These are phyloP conservation scores for Panorpa germanica DNA, from an alignment of 2,888 invertebrate genomes.

Conservation along the genomic window DNA sequence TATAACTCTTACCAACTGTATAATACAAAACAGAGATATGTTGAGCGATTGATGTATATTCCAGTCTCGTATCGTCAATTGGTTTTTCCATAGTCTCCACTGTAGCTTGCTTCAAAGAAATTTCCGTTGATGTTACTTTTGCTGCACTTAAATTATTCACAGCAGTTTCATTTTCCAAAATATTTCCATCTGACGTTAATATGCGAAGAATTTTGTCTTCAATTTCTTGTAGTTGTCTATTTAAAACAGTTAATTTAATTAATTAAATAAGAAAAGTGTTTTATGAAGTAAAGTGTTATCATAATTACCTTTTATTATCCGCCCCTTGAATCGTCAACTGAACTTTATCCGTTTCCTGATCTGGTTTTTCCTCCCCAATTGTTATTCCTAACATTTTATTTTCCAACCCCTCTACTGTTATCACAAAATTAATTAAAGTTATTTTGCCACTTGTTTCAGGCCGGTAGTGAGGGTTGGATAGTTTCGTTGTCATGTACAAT, in stretches of 20 bases:
- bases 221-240: conserved; percentile 60
- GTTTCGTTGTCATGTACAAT: conserved; percentile 83
- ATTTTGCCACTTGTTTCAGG: conserved; percentile 88
- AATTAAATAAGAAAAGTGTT: too few relatives aligned
- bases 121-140: conserved; percentile 77
- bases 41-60: conserved; percentile 77
- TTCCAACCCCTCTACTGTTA: conserved; percentile 72
- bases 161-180: conserved; percentile 83
- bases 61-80: conserved; percentile 67
- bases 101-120: conserved; percentile 74
- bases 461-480: conserved; percentile 83
- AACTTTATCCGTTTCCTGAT: conserved; percentile 79
- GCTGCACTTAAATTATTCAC: conserved; percentile 77
- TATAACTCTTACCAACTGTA: conserved; percentile 55
- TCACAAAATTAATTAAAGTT: conserved; percentile 81
- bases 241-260: conserved; percentile 11
- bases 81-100: conserved; percentile 80
- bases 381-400: conserved; percentile 81
- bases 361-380: conserved; percentile 80
- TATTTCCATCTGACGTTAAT: conserved; percentile 52
- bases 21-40: conserved; percentile 86
- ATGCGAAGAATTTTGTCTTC: conserved; percentile 80
- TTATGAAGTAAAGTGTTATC: background rate
- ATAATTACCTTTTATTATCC: conserved; percentile 43
- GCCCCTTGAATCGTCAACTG: conserved; percentile 75